Evolutionary conservation across 2,113 vertebrate genomes (phyloP), one percentile per base, ranked within the genome.

Genomic region (Pyrgilauda ruficollis): DNA sequence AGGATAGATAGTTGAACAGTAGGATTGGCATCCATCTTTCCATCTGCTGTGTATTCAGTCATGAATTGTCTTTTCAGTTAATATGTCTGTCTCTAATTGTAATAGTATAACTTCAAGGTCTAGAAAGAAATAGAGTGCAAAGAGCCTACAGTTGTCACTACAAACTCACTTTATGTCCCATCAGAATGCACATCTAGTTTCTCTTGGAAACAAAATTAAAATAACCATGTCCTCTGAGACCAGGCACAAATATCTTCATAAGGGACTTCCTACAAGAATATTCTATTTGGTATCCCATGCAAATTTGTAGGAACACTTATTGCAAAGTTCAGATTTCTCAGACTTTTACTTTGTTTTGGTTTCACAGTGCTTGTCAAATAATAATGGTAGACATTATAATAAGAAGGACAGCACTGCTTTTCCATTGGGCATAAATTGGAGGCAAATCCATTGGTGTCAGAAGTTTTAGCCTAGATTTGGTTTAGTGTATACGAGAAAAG

Each of bases 401-500:
- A 44, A 72, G 47, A 70, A 76, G 59, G 46, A 80, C 30, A 69
- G 28, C 21, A 76, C 47, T 64, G 59, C 41, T 94, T 39, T 84
- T 91, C 69, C 56, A 19, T 26, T 92, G 37, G 77, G 62, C 77
- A 72, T 77, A 85, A 93, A 90, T 82, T 66, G 72, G 64, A 63
- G 66, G 50, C 31, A 90, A 90, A 95, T 84, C 83, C 37, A 72
- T 86, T 3, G 4, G 59, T 92, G 80, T 89, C 73, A 75, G 61
- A 92, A 85, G n/a, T 77, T 89, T 94, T 92, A 93, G 37, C 73
- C 79, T 72, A 78, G 67, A 86, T 95, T 84, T 89, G 44, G 44
- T 21, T 69, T 93, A 87, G 75, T 89, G 68, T 83, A 93, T 31
- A 68, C 2, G 19, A 91, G 59, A 73, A 92, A 52, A 93, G 85